Conservation (phyloP, 2,113 vertebrate genomes). For the Mixornis gularis region DNA sequence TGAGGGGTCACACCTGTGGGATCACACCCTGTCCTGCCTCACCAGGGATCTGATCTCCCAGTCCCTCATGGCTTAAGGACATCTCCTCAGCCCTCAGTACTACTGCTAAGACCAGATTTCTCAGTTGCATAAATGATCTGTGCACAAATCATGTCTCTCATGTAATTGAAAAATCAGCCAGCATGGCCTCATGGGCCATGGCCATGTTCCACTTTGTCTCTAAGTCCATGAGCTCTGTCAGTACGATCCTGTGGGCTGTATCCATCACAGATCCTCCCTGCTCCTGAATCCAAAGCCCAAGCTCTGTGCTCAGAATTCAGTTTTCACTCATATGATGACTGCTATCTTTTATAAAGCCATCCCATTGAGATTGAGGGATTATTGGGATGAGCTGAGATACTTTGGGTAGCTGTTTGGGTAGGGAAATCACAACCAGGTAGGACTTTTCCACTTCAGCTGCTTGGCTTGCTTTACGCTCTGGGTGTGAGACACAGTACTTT, state of each 20-base stretch:
- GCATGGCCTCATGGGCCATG: background rate
- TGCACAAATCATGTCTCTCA: background rate
- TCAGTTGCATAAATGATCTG: background rate
- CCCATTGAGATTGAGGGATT: background rate
- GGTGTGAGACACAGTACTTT: background rate
- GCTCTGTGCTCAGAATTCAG: background rate
- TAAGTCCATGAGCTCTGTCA: background rate
- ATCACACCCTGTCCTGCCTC: background rate
- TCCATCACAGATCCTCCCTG: background rate
- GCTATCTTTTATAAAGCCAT: background rate
- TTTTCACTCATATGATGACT: background rate
- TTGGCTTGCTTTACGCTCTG: background rate
- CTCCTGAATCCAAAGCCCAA: background rate
- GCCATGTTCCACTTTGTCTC: background rate
- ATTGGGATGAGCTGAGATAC: background rate
- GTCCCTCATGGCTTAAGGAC: background rate
- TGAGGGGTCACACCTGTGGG: background rate
- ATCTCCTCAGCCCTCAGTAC: background rate
- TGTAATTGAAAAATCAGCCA: background rate
- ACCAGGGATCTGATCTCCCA: background rate
- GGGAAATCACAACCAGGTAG: background rate
- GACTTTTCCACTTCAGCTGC: background rate
- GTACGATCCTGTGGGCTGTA: background rate
- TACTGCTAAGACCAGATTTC: background rate
- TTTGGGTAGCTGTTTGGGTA: background rate